These are phyloP conservation scores for Leptarthrus brevirostris DNA, from an alignment of 2,888 invertebrate species.

Conservation along the genomic window DNA sequence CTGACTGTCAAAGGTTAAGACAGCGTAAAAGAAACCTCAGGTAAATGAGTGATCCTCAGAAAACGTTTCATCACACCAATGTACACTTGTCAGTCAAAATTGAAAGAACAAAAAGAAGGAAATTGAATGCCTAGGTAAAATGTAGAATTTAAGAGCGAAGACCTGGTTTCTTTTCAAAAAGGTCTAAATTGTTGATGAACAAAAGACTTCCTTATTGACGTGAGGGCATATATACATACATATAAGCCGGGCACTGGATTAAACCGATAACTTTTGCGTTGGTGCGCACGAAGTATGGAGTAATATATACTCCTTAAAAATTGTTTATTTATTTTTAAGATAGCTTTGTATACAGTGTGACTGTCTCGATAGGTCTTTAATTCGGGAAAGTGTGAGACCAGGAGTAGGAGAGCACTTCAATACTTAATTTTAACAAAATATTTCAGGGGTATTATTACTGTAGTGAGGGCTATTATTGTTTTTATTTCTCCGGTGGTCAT, in stretches of 20 bases:
- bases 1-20: slow-evolving; percentile 25
- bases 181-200: slow-evolving; percentile 35
- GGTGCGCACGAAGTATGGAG: neutral
- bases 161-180: slow-evolving; percentile 24
- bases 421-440: too few relatives aligned
- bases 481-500: too few relatives aligned
- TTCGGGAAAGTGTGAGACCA: too few relatives aligned
- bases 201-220: slow-evolving; percentile 53
- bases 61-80: slow-evolving; percentile 33
- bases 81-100: slow-evolving; percentile 40
- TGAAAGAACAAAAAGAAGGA: slow-evolving; percentile 3
- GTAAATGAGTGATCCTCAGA: slow-evolving; percentile 31
- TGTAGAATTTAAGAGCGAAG: slow-evolving; percentile 33
- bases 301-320: too few relatives aligned
- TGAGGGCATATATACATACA: too few relatives aligned
- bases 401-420: too few relatives aligned
- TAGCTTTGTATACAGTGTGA: too few relatives aligned
- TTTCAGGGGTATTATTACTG: too few relatives aligned
- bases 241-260: slow-evolving; percentile 49
- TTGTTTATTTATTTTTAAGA: too few relatives aligned
- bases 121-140: slow-evolving; percentile 2
- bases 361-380: too few relatives aligned
- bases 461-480: too few relatives aligned
- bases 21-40: slow-evolving; percentile 39
- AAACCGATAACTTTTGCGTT: slow-evolving; percentile 47